Evolutionary conservation across 2,113 vertebrate species (phyloP).

Genomic region (Gallinago undulata): DNA sequence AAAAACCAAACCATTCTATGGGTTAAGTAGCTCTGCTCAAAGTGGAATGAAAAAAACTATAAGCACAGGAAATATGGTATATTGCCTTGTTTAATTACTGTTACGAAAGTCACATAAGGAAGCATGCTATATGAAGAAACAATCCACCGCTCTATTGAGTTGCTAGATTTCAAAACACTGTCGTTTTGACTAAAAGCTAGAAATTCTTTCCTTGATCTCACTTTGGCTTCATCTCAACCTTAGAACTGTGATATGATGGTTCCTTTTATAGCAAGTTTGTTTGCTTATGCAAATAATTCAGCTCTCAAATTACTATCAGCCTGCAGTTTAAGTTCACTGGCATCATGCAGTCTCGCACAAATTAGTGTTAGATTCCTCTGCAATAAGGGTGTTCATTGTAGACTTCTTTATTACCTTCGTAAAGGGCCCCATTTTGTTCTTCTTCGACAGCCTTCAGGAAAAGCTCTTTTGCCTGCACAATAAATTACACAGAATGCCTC

Average conservation of each 20-base stretch:
- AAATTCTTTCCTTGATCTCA: neutral
- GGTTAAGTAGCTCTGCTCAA: neutral
- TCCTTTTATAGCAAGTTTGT: neutral
- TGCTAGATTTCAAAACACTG: neutral
- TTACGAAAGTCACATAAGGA: neutral
- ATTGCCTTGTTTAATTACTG: neutral
- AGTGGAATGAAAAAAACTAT: neutral
- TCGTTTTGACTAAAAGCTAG: neutral
- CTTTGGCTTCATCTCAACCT: neutral
- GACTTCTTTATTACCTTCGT: constrained; percentile 83
- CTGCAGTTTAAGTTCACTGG: neutral
- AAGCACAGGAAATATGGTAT: neutral
- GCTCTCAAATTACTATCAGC: neutral
- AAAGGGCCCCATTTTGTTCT: constrained; percentile 95
- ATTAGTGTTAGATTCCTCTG: neutral
- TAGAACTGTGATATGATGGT: neutral
- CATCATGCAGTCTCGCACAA: neutral
- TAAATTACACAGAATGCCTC: constrained; percentile 35
- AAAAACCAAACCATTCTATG: neutral
- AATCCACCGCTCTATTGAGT: neutral
- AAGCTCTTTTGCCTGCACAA: constrained; percentile 89
- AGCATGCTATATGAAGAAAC: neutral
- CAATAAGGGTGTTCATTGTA: neutral
- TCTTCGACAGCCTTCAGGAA: constrained; percentile 95
- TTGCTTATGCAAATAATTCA: neutral